Evolutionary conservation across 2,888 invertebrate genomes (phyloP).

Genomic region (Zygaena filipendulae): DNA sequence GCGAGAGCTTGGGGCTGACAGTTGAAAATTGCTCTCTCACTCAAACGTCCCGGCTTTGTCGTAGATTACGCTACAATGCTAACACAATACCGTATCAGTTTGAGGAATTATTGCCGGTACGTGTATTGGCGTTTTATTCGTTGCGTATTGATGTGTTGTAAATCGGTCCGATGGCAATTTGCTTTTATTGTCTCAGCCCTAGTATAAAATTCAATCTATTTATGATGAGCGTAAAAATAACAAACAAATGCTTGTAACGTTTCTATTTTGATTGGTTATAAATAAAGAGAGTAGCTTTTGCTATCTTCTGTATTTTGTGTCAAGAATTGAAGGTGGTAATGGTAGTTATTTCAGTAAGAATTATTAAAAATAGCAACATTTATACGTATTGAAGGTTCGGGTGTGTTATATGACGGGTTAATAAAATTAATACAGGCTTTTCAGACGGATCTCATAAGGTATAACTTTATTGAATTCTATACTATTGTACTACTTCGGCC

Average conservation of each 20-base stretch:
- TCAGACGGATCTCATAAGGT: too few species aligned
- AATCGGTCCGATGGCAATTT: conserved; percentile 44
- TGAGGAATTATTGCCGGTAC: conserved; percentile 22
- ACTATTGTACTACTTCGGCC: too few species aligned
- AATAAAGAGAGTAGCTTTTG: too few species aligned
- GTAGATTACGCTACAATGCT: conserved; percentile 35
- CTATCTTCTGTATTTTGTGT: too few species aligned
- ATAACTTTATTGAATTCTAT: too few species aligned
- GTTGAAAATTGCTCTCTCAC: conserved; percentile 47
- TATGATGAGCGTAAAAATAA: conserved; percentile 40
- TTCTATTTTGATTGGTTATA: too few species aligned
- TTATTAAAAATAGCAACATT: too few species aligned
- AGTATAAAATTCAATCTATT: conserved; percentile 57
- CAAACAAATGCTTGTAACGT: conserved; percentile 14
- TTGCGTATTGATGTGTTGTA: conserved; percentile 45
- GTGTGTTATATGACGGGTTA: too few species aligned
- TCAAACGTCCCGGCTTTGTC: conserved; percentile 27
- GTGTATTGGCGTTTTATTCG: conserved; percentile 40
- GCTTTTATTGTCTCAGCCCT: conserved; percentile 43
- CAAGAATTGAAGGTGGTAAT: too few species aligned
- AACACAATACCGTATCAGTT: conserved; percentile 24
- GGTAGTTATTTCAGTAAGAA: too few species aligned
- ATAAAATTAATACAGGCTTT: too few species aligned
- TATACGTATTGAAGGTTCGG: too few species aligned
- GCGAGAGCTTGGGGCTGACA: conserved; percentile 44